Base-by-base conservation (phyloP, 1,140 invertebrate species). In the Hylaeus volcanicus region DNA sequence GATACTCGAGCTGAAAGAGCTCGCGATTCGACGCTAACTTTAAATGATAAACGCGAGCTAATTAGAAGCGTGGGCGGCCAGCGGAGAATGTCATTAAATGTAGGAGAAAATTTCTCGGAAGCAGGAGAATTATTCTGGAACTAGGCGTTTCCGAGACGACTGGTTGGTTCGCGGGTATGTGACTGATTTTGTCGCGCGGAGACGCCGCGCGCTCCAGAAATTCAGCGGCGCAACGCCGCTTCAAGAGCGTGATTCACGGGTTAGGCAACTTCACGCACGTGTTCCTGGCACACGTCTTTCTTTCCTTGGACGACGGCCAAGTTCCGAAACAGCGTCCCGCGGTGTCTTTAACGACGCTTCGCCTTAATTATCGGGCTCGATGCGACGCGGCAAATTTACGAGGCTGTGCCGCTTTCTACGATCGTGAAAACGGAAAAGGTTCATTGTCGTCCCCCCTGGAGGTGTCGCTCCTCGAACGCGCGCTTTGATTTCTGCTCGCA, bases 251-350 rank as follows among this genome's bases (percentile, higher is more conserved):
- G 75, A 86, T 86, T 86, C 85, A 86, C 80, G 75, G 55, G 53
- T 79, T 55, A 72, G 58, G 84, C 73, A 83, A 79, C 79, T 84
- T 80, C 68, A 85, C 86, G 85, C 86, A 88, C 86, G 85, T 86
- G 86, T 86, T 86, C 75, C 79, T 86, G 82, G 85, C 85, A 81
- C 79, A 63, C 86, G 70, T 80, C 79, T 87, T 55, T 65, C 75
- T 77, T 79, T 70, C 60, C 66, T 80, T 85, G 86, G 85, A 65
- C 53, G 14, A 0, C 1, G 41, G 68, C 85, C 85, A 86, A 86
- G 68, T 71, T 75, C 70, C 80, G 75, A 82, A 78, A 72, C 74
- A 74, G 73, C 64, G 69, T 68, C 8, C 45, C 58, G 48, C 43
- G 79, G 43, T 63, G 70, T 74, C 65, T 66, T 83, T 53, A 74